A percentile compares a stretch with the other conserved stretches of the same genome.
Conservation (phyloP, 2,113 vertebrate species). For the Synchiropus splendidus region DNA sequence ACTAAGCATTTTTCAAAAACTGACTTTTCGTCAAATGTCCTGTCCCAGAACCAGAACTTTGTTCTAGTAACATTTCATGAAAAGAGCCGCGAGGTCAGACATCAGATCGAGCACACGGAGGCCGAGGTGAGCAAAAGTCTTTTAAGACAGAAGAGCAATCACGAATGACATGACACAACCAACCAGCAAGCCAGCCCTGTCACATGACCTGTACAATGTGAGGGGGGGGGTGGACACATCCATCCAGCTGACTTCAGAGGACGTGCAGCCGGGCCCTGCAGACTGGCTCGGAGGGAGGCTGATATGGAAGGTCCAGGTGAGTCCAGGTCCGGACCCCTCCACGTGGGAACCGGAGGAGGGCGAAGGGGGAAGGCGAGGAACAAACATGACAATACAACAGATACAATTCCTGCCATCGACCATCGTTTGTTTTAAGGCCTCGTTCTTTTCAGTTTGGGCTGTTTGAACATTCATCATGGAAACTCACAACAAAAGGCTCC, state of each 20-base stretch:
- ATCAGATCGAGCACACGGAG: no score
- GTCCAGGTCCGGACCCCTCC: no score
- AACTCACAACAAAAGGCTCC: no score
- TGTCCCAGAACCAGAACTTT: no score
- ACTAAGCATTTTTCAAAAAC: no score
- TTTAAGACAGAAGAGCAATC: conserved; percentile 57
- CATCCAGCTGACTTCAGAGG: conserved; percentile 42
- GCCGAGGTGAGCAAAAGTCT: conserved; percentile 49
- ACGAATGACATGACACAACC: conserved; percentile 59
- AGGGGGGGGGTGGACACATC: conserved; percentile 59
- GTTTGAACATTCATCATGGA: conserved; percentile 32
- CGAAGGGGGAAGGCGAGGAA: conserved; percentile 40
- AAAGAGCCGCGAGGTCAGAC: no score
- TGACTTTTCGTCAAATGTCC: no score
- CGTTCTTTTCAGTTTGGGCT: conserved; percentile 14
- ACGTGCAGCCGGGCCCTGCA: no score
- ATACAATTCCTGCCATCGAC: conserved; percentile 12
- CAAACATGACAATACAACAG: conserved; percentile 1
- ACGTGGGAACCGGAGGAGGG: no score
- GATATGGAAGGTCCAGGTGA: no score
- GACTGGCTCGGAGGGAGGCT: no score
- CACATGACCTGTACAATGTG: conserved; percentile 58
- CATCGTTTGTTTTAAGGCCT: conserved; percentile 45
- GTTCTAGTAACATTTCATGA: no score
- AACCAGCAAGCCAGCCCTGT: conserved; percentile 58